Conservation (phyloP, 2,888 invertebrate genomes). For the Sycophila texana region DNA sequence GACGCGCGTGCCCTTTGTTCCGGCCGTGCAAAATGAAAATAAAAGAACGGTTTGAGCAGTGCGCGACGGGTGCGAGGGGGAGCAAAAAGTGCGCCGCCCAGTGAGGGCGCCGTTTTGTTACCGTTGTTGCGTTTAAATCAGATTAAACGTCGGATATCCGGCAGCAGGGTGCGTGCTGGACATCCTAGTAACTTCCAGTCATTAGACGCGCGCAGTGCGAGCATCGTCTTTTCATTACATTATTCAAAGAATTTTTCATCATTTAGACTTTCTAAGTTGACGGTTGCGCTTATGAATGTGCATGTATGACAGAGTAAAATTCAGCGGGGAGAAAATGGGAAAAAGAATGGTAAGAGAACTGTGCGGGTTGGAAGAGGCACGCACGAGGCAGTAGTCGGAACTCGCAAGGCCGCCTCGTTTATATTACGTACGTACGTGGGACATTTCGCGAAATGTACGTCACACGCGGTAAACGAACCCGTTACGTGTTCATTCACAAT, state of each 20-base stretch:
- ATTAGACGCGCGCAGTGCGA: constrained; percentile 61
- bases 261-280: no score
- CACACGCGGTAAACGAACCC: constrained; percentile 56
- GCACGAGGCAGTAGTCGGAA: background rate
- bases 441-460: constrained; percentile 37
- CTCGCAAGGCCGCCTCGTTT: constrained; percentile 7
- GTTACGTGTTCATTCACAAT: constrained; percentile 57
- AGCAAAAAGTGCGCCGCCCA: constrained; percentile 19
- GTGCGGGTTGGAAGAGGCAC: background rate
- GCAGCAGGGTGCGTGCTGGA: constrained; percentile 65
- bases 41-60: constrained; percentile 33
- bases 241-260: no score
- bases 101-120: constrained; percentile 53
- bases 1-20: no score
- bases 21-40: constrained; percentile 20
- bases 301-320: no score
- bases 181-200: constrained; percentile 73
- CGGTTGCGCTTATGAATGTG: no score
- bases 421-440: constrained; percentile 42
- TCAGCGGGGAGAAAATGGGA: background rate
- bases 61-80: background rate
- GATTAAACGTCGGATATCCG: constrained; percentile 76
- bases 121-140: constrained; percentile 70
- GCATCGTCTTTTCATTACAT: constrained; percentile 11
- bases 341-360: background rate